Conservation (phyloP, 1,140 invertebrate genomes). For the Elysia chlorotica region DNA sequence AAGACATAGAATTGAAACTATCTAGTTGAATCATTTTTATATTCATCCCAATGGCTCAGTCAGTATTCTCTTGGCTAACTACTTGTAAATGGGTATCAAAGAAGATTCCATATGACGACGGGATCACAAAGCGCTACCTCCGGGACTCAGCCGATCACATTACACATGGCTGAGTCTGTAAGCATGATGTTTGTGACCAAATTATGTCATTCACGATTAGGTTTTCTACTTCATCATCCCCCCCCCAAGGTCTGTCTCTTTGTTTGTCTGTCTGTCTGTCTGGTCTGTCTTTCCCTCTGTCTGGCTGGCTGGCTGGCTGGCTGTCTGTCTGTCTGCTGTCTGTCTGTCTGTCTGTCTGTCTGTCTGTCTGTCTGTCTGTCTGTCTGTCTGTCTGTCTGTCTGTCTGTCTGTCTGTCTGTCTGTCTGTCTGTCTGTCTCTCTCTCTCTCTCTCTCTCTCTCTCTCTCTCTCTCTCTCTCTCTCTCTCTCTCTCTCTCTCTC, state of each 20-base stretch:
- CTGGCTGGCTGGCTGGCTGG: background rate
- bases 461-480: slow-evolving; percentile 18
- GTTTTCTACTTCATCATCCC: slow-evolving; percentile 1
- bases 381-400: slow-evolving; percentile 19
- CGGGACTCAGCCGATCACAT: too few species aligned
- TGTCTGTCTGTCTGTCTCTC: background rate
- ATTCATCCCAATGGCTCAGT: too few species aligned
- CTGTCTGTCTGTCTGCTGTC: slow-evolving; percentile 14
- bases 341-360: slow-evolving; percentile 8
- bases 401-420: background rate
- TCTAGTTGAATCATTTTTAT: too few species aligned
- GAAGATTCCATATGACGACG: too few species aligned
- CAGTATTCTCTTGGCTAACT: too few species aligned
- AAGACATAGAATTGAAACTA: too few species aligned
- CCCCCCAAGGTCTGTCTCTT: background rate
- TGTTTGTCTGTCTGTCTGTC: background rate
- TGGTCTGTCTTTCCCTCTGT: slow-evolving; percentile 16
- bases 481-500: slow-evolving; percentile 10
- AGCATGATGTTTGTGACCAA: too few species aligned
- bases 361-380: slow-evolving; percentile 18
- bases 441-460: slow-evolving; percentile 8
- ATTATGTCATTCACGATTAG: too few species aligned
- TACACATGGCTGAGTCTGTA: too few species aligned
- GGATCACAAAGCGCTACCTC: too few species aligned
- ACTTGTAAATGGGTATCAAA: too few species aligned